Evolutionary conservation across 2,113 vertebrate species (phyloP).

Genomic region (Gracilinanus agilis): DNA sequence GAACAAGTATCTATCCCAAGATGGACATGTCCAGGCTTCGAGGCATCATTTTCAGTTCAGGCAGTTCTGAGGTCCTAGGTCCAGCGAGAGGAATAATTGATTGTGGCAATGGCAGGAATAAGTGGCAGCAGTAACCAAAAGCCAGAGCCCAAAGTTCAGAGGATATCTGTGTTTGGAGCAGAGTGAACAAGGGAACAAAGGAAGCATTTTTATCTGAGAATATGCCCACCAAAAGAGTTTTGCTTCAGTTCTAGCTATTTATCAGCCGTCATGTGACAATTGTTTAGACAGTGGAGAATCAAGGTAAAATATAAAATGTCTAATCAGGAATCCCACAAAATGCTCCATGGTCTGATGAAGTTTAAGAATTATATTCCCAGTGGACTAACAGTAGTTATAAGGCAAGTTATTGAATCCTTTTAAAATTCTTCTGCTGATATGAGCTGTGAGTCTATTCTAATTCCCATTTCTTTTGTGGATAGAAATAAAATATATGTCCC

Average conservation of each 20-base stretch:
- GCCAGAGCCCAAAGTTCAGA: neutral
- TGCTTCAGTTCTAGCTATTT: neutral
- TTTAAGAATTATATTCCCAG: neutral
- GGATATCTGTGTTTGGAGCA: neutral
- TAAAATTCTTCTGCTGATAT: neutral
- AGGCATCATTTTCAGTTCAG: neutral
- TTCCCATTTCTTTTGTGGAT: neutral
- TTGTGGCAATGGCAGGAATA: neutral
- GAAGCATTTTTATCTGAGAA: neutral
- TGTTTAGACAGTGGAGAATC: neutral
- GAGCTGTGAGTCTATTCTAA: neutral
- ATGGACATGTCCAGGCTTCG: neutral
- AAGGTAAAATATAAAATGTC: neutral
- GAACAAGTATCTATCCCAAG: neutral
- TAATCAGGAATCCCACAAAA: neutral
- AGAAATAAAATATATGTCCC: neutral
- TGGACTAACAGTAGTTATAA: neutral
- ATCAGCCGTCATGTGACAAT: neutral
- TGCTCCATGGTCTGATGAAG: neutral
- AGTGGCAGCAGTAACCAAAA: neutral
- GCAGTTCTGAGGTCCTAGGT: neutral
- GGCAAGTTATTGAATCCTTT: neutral
- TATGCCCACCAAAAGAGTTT: neutral
- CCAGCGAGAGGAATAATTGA: neutral
- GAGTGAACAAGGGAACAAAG: neutral